A percentile compares a stretch with the other conserved stretches of the same genome.
Evolutionary conservation across 1,140 invertebrate species (phyloP).

Genomic region (Leptinotarsa undecemlineata): DNA sequence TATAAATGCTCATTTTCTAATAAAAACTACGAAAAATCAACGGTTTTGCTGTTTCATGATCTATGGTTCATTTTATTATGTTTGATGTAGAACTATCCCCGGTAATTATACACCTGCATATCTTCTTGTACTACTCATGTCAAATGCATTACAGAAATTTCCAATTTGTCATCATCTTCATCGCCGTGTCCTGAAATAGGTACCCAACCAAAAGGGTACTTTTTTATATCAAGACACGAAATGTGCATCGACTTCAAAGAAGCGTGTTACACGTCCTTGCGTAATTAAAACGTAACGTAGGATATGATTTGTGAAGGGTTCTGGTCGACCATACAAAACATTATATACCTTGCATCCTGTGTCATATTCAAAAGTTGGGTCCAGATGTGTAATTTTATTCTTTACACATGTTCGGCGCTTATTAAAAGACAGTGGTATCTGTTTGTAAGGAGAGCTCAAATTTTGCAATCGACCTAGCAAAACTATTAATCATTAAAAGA

Average conservation of each 20-base stretch:
- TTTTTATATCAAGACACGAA: not conserved
- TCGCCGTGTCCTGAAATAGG: too few species aligned
- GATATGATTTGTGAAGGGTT: constrained; percentile 8
- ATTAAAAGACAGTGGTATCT: not conserved
- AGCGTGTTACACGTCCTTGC: not conserved
- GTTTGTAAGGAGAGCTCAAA: not conserved
- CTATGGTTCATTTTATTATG: too few species aligned
- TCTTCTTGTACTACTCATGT: too few species aligned
- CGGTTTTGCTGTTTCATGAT: too few species aligned
- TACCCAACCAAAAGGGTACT: not conserved
- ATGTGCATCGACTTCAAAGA: not conserved
- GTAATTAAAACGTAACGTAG: not conserved
- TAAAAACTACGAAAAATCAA: too few species aligned
- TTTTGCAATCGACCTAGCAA: too few species aligned
- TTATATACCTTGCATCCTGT: not conserved
- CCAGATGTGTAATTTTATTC: constrained; percentile 3
- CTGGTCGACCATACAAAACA: not conserved
- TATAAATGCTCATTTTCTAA: too few species aligned
- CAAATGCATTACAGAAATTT: too few species aligned
- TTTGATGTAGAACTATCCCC: too few species aligned
- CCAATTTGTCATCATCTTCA: too few species aligned
- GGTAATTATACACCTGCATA: too few species aligned
- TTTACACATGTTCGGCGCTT: not conserved
- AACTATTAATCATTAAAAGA: too few species aligned
- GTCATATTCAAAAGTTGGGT: not conserved